phyloP scores from a whole-genome alignment of 2,888 invertebrate species.

The Eutolmus rufibarbis region DNA sequence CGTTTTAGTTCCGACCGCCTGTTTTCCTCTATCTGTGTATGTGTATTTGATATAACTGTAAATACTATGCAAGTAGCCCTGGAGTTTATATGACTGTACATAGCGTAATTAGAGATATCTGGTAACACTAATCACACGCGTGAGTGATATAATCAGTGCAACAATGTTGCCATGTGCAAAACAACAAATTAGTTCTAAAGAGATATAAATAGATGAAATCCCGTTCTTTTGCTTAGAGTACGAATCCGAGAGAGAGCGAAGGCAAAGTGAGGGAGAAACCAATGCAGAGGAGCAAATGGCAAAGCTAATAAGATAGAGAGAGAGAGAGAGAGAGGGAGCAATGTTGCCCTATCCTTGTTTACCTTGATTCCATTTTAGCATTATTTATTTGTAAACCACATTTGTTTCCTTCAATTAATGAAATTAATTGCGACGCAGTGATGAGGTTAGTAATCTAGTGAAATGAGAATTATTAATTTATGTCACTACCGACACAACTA shows the following conservation, averaged over 20 bases:
- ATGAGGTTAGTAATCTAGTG: conserved; percentile 24
- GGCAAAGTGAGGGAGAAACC: neutral
- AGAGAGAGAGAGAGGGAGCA: neutral
- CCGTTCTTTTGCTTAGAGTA: conserved; percentile 21
- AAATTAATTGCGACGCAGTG: conserved; percentile 29
- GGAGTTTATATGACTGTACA: conserved; percentile 25
- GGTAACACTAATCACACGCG: conserved; percentile 30
- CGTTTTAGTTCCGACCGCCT: conserved; percentile 11
- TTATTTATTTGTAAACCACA: conserved; percentile 15
- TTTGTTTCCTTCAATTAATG: conserved; percentile 20
- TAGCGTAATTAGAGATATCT: conserved; percentile 25
- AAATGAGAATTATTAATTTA: conserved; percentile 21
- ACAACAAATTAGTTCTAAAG: conserved; percentile 37
- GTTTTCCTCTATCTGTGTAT: conserved; percentile 29
- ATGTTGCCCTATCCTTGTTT: neutral
- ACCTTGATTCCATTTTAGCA: conserved; percentile 9
- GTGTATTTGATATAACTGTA: conserved; percentile 39
- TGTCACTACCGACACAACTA: conserved; percentile 34
- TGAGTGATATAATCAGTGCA: conserved; percentile 44
- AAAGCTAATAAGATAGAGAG: neutral
- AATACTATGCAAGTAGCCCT: conserved; percentile 10
- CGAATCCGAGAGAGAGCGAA: neutral
- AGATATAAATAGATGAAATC: conserved; percentile 8
- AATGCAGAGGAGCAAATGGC: neutral
- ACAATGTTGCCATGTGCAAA: conserved; percentile 44